phyloP scores from a whole-genome alignment of 2,797 vertebrate genomes.

The Varecia variegata region DNA sequence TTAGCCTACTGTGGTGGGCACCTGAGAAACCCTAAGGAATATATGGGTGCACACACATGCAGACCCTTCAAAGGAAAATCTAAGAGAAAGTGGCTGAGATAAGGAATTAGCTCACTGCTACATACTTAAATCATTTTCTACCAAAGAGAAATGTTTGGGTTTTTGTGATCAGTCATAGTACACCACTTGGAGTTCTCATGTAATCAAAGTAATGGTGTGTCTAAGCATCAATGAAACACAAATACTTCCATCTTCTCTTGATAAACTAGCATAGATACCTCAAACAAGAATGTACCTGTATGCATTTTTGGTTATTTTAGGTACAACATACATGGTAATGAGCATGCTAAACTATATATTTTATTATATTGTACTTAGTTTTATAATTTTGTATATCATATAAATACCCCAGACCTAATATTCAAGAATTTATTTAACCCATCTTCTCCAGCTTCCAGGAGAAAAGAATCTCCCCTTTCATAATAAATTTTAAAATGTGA shows the following conservation, averaged over 20 bases:
- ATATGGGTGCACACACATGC: accelerated
- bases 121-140: neutral
- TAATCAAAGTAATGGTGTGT: neutral
- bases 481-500: neutral
- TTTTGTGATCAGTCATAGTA: neutral
- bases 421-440: neutral
- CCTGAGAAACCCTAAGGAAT: neutral
- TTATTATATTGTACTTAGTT: neutral
- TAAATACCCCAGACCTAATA: neutral
- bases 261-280: neutral
- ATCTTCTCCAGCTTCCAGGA: neutral
- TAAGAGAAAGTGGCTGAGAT: neutral
- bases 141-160: neutral
- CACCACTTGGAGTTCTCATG: neutral
- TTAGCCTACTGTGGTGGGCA: neutral
- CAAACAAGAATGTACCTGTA: neutral
- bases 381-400: neutral
- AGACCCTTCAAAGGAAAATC: neutral
- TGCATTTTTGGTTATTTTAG: neutral
- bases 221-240: neutral
- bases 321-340: neutral
- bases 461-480: neutral
- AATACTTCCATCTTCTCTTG: neutral
- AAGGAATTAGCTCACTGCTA: neutral
- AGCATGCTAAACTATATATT: neutral